phyloP scores from a whole-genome alignment of 2,113 vertebrate species.

The Hemichromis elongatus region DNA sequence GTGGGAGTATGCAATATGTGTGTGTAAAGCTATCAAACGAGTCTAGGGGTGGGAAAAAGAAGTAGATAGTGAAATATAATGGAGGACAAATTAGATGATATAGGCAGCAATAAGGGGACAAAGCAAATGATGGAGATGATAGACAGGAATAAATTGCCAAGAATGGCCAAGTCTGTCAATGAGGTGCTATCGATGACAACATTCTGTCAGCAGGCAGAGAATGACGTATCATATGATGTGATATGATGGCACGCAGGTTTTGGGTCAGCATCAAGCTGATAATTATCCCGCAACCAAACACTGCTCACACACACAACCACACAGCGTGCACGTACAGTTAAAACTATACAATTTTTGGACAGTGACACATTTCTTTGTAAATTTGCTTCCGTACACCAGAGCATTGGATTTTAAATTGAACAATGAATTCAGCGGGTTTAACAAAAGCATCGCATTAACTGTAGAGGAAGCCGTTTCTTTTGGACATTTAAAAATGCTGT shows the following conservation, averaged over 20 bases:
- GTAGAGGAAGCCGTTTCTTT: not conserved
- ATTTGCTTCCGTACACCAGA: not conserved
- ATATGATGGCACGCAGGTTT: constrained; percentile 25
- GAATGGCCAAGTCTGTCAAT: constrained; percentile 5
- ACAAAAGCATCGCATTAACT: not conserved
- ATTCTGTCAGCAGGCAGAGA: constrained; percentile 26
- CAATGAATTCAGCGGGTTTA: not conserved
- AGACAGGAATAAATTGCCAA: constrained; percentile 8
- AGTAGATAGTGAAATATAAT: constrained; percentile 28
- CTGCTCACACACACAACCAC: not conserved
- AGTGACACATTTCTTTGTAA: not conserved
- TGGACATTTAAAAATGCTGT: not conserved
- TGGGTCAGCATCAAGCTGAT: constrained; percentile 7
- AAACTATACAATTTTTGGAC: not conserved
- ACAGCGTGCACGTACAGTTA: not conserved
- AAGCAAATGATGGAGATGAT: constrained; percentile 25
- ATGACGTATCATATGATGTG: constrained; percentile 45
- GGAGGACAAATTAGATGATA: constrained; percentile 20
- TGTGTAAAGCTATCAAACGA: constrained; percentile 25
- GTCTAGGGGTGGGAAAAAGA: not conserved
- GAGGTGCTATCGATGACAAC: not conserved
- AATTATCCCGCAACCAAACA: not conserved
- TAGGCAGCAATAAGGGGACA: constrained; percentile 30
- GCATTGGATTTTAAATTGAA: not conserved
- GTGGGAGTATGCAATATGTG: not conserved